Conservation (phyloP, 2,888 invertebrate genomes). For the Parnassius smintheus region DNA sequence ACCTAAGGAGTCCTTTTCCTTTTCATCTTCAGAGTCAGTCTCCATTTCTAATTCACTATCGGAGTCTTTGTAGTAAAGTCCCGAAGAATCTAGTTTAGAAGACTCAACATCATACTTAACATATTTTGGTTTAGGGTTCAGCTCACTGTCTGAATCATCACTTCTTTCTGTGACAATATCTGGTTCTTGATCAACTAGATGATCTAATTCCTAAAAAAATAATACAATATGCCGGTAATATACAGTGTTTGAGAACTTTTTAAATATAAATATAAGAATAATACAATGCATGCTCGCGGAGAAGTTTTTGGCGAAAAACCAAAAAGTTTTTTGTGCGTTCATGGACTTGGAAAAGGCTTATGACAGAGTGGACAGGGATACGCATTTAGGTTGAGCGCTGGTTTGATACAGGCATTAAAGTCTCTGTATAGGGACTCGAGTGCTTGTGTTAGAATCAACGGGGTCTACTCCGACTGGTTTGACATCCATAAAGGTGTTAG, state of each 20-base stretch:
- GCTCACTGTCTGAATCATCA: constrained; percentile 82
- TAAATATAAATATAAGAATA: no score
- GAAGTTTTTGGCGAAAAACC: no score
- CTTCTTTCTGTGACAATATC: constrained; percentile 85
- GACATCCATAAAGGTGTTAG: no score
- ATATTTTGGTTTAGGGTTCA: constrained; percentile 76
- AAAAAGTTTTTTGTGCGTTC: no score
- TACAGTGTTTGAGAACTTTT: background rate
- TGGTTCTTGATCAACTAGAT: constrained; percentile 82
- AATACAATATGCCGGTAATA: background rate
- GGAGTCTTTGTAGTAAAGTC: constrained; percentile 84
- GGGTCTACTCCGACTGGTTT: no score
- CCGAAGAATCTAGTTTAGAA: constrained; percentile 85
- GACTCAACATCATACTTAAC: constrained; percentile 84
- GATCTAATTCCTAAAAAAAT: constrained; percentile 72
- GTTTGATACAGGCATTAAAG: no score
- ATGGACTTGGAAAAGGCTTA: no score
- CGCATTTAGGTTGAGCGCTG: no score
- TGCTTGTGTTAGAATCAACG: no score
- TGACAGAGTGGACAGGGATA: no score
- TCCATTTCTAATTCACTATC: constrained; percentile 84
- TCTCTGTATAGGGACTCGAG: no score
- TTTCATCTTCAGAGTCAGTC: constrained; percentile 77
- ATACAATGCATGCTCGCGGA: no score
- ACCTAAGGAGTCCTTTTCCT: constrained; percentile 81